Evolutionary conservation across 2,113 vertebrate species (phyloP).

Genomic region (Catagonus wagneri): DNA sequence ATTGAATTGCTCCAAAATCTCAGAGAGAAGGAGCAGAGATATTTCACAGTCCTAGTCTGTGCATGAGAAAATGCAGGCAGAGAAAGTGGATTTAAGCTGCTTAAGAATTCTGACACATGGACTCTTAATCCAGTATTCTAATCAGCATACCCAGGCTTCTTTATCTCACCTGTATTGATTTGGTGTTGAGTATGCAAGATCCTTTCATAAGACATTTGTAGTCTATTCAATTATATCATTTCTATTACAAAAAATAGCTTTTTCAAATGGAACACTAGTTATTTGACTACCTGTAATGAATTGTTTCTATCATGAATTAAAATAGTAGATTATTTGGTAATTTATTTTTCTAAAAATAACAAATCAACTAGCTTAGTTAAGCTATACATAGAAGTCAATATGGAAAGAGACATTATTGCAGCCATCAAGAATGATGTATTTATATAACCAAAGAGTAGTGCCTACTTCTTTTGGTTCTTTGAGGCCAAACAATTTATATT

Average conservation of each 20-base stretch:
- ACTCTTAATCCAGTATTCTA: not conserved
- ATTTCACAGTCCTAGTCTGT: not conserved
- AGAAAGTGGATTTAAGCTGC: not conserved
- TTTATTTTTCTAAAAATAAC: not conserved
- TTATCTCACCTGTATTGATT: not conserved
- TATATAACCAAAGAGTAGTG: not conserved
- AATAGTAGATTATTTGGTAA: not conserved
- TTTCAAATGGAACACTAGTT: not conserved
- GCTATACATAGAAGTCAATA: not conserved
- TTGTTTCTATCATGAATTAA: not conserved
- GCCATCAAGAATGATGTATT: not conserved
- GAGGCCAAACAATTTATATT: not conserved
- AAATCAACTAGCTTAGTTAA: not conserved
- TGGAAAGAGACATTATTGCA: not conserved
- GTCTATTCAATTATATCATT: not conserved
- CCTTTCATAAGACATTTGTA: not conserved
- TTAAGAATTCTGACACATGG: not conserved
- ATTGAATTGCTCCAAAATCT: not conserved
- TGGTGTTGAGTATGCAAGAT: not conserved
- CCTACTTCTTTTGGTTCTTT: not conserved
- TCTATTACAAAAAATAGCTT: not conserved
- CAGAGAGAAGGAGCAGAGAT: not conserved
- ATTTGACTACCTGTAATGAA: not conserved
- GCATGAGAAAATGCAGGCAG: not conserved
- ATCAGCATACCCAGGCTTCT: not conserved